A percentile compares a stretch with the other conserved stretches of the same genome.
Evolutionary conservation across 2,888 invertebrate genomes (phyloP).

Genomic region (Tinea pellionella): DNA sequence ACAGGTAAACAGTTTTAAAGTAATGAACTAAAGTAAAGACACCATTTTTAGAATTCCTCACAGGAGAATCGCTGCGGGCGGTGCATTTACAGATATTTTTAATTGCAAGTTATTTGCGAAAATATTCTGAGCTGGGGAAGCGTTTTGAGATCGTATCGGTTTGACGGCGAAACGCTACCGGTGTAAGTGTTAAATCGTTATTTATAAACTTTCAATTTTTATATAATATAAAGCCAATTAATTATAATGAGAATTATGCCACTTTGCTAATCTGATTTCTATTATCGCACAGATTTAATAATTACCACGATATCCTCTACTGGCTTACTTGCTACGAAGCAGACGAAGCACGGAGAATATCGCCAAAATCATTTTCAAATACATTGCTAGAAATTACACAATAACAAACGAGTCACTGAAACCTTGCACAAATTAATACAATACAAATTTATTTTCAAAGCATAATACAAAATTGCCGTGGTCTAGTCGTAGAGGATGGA

Average conservation of each 20-base stretch:
- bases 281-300: too few relatives aligned
- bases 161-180: constrained; percentile 11
- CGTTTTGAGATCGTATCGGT: constrained; percentile 7
- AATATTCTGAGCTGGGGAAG: constrained; percentile 13
- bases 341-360: too few relatives aligned
- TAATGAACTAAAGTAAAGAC: neutral
- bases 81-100: constrained; percentile 1
- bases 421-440: too few relatives aligned
- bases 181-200: constrained; percentile 5
- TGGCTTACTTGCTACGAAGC: too few relatives aligned
- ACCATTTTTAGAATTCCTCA: neutral
- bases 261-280: too few relatives aligned
- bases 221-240: neutral
- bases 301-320: too few relatives aligned
- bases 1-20: neutral
- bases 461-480: too few relatives aligned
- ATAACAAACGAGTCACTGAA: too few relatives aligned
- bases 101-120: constrained; percentile 14
- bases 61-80: constrained; percentile 8
- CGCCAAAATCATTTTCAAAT: too few relatives aligned
- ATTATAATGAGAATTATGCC: neutral
- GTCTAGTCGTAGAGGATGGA: too few relatives aligned
- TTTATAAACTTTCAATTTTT: constrained; percentile 5
- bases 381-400: too few relatives aligned
- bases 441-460: too few relatives aligned